A percentile compares a stretch with the other conserved stretches of the same genome.
Evolutionary conservation across 2,888 invertebrate species (phyloP).

Genomic region (Euplexia lucipara): DNA sequence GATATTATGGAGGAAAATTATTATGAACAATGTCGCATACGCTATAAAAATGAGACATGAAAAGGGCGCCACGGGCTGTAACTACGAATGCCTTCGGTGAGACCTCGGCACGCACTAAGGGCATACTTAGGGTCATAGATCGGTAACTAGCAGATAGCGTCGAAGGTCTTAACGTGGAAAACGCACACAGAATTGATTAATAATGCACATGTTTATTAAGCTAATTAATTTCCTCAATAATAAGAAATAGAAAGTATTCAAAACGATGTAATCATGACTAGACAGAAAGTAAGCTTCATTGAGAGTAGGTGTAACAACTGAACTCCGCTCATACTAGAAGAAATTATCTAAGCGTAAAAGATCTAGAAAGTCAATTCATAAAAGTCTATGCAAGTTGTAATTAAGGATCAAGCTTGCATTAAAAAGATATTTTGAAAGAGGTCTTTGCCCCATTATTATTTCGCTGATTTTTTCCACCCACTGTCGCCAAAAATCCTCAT

Average conservation of each 20-base stretch:
- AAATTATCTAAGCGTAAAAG: conserved; percentile 58
- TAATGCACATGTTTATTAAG: conserved; percentile 68
- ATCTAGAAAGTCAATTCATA: conserved; percentile 58
- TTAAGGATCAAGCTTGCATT: conserved; percentile 38
- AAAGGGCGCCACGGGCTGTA: conserved; percentile 71
- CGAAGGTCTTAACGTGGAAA: conserved; percentile 78
- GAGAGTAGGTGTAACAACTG: conserved; percentile 59
- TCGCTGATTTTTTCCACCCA: not conserved
- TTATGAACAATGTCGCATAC: conserved; percentile 76
- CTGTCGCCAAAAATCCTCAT: not conserved
- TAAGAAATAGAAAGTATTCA: conserved; percentile 65
- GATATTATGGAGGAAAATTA: conserved; percentile 72
- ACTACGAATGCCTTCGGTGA: conserved; percentile 70
- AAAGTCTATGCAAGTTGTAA: conserved; percentile 27
- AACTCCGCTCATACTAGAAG: conserved; percentile 46
- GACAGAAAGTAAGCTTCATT: conserved; percentile 57
- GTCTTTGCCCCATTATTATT: conserved; percentile 10
- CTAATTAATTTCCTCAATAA: conserved; percentile 67
- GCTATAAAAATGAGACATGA: conserved; percentile 81
- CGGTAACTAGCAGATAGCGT: conserved; percentile 72
- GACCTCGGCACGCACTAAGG: conserved; percentile 88
- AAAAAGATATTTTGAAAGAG: conserved; percentile 15
- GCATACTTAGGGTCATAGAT: conserved; percentile 84
- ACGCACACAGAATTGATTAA: conserved; percentile 81
- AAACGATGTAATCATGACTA: conserved; percentile 64